A percentile compares a stretch with the other conserved stretches of the same genome.
Conservation (phyloP, 2,888 invertebrate species). For the Phasia obesa region DNA sequence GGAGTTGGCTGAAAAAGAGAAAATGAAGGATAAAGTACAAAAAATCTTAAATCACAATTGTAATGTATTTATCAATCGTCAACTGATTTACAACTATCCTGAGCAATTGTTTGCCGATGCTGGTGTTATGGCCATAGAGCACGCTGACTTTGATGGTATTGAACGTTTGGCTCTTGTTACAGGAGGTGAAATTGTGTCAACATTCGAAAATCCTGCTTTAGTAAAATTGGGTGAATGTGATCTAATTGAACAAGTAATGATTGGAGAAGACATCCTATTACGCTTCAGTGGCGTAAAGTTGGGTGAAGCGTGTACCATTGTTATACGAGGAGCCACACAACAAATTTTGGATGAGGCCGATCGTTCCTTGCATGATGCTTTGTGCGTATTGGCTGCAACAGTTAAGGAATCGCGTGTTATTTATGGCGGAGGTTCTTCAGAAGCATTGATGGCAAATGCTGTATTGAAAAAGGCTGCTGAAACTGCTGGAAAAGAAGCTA, state of each 20-base stretch:
- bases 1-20: conserved; percentile 98
- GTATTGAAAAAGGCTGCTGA: conserved; percentile 91
- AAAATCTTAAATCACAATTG: conserved; percentile 97
- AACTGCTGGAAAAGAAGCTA: conserved; percentile 97
- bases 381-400: conserved; percentile 97
- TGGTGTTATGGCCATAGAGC: conserved; percentile 99
- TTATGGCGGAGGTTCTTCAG: conserved; percentile 96
- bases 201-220: conserved; percentile 96
- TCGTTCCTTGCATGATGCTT: conserved; percentile 97
- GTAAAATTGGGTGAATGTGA: conserved; percentile 97
- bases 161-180: conserved; percentile 98
- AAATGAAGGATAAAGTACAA: conserved; percentile 99
- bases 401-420: conserved; percentile 96
- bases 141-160: conserved; percentile 99
- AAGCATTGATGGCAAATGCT: conserved; percentile 98
- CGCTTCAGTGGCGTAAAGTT: conserved; percentile 97
- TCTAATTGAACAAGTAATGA: conserved; percentile 96
- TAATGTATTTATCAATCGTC: conserved; percentile 99
- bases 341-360: conserved; percentile 99
- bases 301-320: conserved; percentile 98
- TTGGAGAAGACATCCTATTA: conserved; percentile 97
- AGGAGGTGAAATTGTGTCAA: conserved; percentile 99
- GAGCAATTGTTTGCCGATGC: conserved; percentile 99
- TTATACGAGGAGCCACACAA: conserved; percentile 98
- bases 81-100: conserved; percentile 99